These are phyloP conservation scores for Sebastes minor DNA, from an alignment of 2,797 vertebrate species.

Conservation along the genomic window DNA sequence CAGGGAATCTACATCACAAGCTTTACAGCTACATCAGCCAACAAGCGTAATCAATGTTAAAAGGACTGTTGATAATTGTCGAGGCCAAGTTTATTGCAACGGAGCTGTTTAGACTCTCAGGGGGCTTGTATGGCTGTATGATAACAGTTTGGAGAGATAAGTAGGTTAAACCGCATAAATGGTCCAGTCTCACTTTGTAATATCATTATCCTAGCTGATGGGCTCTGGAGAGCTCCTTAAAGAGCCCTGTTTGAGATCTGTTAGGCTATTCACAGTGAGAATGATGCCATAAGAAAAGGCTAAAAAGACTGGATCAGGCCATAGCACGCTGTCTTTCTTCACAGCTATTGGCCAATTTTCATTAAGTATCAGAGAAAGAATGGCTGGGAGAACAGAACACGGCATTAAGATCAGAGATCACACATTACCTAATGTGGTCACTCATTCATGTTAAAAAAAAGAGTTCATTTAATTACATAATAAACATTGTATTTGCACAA, in stretches of 20 bases:
- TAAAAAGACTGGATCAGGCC: background rate
- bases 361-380: background rate
- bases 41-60: background rate
- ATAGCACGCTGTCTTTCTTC: background rate
- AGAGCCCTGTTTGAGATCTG: slow-evolving; percentile 8
- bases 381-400: background rate
- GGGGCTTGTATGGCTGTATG: background rate
- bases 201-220: slow-evolving; percentile 29
- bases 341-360: background rate
- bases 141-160: slow-evolving; percentile 18
- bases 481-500: background rate
- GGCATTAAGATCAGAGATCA: background rate
- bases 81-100: slow-evolving; percentile 10
- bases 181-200: slow-evolving; percentile 31
- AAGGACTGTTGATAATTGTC: background rate
- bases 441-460: background rate
- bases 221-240: slow-evolving; percentile 24
- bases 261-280: slow-evolving; percentile 15
- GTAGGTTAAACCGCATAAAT: slow-evolving; percentile 49
- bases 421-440: background rate
- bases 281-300: slow-evolving; percentile 5
- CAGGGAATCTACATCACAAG: background rate
- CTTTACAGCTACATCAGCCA: background rate
- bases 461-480: background rate
- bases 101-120: slow-evolving; percentile 12